These are phyloP conservation scores for Colius striatus DNA, from an alignment of 2,113 vertebrate species.

Conservation along the genomic window DNA sequence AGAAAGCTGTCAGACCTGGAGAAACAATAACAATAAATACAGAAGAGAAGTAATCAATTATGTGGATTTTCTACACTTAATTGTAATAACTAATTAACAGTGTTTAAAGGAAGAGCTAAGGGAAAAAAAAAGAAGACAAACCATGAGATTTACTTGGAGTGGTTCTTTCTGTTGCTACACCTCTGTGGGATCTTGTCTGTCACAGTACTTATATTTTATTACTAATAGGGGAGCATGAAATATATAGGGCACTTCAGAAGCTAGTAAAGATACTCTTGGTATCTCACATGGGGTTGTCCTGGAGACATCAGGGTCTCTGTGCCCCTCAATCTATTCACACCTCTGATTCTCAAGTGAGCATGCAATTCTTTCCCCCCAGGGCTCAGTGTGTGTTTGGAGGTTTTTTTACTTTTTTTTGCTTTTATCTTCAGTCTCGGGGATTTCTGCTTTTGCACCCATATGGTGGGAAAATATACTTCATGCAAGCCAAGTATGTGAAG, in stretches of 20 bases:
- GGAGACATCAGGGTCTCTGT: background rate
- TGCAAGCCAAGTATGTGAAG: slow-evolving; percentile 24
- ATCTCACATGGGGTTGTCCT: background rate
- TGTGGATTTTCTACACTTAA: background rate
- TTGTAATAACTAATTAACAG: background rate
- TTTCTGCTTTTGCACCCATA: slow-evolving; percentile 6
- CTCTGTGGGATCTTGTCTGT: background rate
- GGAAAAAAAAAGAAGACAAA: background rate
- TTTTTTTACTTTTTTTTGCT: background rate
- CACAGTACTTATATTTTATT: background rate
- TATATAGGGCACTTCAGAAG: background rate
- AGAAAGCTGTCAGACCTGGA: background rate
- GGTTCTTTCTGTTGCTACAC: background rate
- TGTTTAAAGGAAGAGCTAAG: background rate
- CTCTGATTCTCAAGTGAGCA: background rate
- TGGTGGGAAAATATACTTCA: background rate
- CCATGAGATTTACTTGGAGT: background rate
- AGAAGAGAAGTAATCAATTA: background rate
- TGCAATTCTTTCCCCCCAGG: background rate
- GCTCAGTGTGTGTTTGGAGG: background rate
- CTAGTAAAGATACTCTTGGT: background rate
- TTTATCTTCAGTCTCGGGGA: background rate
- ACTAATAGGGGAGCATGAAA: background rate
- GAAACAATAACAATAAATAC: background rate
- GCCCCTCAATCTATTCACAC: background rate